Base-by-base conservation (phyloP, 2,797 vertebrate genomes). In the Uromys caudimaculatus region DNA sequence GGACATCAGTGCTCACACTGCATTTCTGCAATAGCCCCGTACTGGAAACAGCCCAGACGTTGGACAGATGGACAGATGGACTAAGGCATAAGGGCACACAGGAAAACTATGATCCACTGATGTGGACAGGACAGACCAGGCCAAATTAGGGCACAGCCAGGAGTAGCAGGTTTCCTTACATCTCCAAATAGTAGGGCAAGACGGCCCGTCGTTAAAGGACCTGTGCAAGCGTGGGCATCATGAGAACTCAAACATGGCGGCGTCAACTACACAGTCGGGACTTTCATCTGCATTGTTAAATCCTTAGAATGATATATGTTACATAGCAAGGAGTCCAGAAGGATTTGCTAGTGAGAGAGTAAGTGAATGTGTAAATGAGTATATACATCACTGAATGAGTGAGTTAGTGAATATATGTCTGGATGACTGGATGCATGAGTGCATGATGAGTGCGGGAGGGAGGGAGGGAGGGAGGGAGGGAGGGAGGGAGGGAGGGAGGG, bases 261-360 rank as follows among this genome's bases (percentile, higher is more conserved):
- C 0, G 0, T 52, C 41, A 6, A 69, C 19, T 29, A 3, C 0
- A 0, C 0, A 23, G 56, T 21, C 6, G 1, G 27, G 19, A 4
- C 2, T 9, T 27, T 32, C 1, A 11, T 1, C 69, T 21, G 6
- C 19, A 12, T 29, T 12, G 10, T 27, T 54, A 8, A 17, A 27
- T 4, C 4, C 13, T 23, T 23, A 44, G 58, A 44, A 60, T 14
- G 27, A 19, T 27, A 6, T 6, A 6, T 60, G 6, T 23, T 29
- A 58, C 27, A 44, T 0, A 52, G 87, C 60, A 47, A 35, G 56
- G 77, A 29, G n/a, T 56, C 32, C 0, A 3, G 24, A 27, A 60
- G 6, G 52, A 29, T 35, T 52, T 38, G 44, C 50, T 38, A 16
- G 54, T 54, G 54, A 16, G 54, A n/a, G n/a, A n/a, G 29, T 1